Conservation (phyloP, 2,888 invertebrate genomes). For the Listrodromus nycthemerus region DNA sequence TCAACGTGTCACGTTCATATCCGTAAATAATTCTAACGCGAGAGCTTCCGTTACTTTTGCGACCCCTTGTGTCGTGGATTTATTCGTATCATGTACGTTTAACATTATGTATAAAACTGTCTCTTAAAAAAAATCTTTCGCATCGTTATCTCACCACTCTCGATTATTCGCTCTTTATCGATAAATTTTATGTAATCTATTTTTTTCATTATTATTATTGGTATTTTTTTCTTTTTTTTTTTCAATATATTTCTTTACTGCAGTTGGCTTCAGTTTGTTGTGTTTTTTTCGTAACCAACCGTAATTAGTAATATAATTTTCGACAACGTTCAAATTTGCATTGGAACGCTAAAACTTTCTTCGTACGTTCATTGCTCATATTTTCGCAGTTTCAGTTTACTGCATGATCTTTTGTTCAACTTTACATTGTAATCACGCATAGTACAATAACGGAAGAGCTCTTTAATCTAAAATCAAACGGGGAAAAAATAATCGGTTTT, state of each 20-base stretch:
- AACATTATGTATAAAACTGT: slow-evolving; percentile 71
- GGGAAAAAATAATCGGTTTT: slow-evolving; percentile 17
- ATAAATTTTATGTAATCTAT: slow-evolving; percentile 48
- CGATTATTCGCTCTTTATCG: slow-evolving; percentile 50
- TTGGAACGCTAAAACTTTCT: slow-evolving; percentile 57
- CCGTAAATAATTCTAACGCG: slow-evolving; percentile 40
- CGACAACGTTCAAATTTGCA: slow-evolving; percentile 53
- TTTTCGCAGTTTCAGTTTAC: slow-evolving; percentile 60
- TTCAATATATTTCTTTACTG: slow-evolving; percentile 26
- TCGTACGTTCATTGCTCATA: slow-evolving; percentile 66
- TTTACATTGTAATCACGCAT: slow-evolving; percentile 32
- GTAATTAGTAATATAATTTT: slow-evolving; percentile 68
- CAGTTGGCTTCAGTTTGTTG: slow-evolving; percentile 48
- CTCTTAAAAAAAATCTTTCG: slow-evolving; percentile 66
- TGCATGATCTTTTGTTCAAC: slow-evolving; percentile 29
- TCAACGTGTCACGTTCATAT: slow-evolving; percentile 15
- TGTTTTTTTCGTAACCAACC: slow-evolving; percentile 57
- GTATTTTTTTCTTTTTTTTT: slow-evolving; percentile 29
- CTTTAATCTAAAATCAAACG: background rate
- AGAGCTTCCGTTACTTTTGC: slow-evolving; percentile 67
- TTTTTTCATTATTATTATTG: slow-evolving; percentile 28
- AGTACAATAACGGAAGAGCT: slow-evolving; percentile 65
- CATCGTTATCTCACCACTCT: slow-evolving; percentile 36
- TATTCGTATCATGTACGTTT: slow-evolving; percentile 60
- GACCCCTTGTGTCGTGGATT: slow-evolving; percentile 65